Evolutionary conservation across 2,888 invertebrate genomes (phyloP).

Genomic region (Coleophora deauratella): DNA sequence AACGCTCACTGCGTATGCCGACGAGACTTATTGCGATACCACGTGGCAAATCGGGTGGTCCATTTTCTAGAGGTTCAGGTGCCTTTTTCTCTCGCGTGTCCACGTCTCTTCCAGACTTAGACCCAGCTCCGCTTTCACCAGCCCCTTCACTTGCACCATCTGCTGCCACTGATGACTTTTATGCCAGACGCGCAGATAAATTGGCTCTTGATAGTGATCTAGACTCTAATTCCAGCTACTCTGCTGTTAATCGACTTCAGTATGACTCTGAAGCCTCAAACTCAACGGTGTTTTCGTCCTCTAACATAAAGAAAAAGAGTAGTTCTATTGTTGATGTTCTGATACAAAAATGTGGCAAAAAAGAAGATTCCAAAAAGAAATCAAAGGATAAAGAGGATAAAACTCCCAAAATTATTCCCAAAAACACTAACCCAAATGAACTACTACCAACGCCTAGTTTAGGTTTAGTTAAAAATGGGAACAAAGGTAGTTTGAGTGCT

Average conservation of each 20-base stretch:
- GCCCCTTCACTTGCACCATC: constrained; percentile 76
- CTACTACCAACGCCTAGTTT: constrained; percentile 79
- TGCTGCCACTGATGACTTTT: constrained; percentile 74
- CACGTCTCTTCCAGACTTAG: constrained; percentile 84
- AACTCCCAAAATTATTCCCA: constrained; percentile 69
- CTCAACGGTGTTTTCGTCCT: constrained; percentile 77
- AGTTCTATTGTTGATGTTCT: constrained; percentile 79
- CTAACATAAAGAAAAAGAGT: constrained; percentile 61
- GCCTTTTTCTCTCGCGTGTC: constrained; percentile 77
- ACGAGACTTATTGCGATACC: constrained; percentile 86
- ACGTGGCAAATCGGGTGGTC: constrained; percentile 76
- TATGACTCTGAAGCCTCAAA: constrained; percentile 81
- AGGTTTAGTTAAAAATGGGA: constrained; percentile 52
- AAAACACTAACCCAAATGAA: constrained; percentile 69
- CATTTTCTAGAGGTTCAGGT: constrained; percentile 44
- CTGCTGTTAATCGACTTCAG: constrained; percentile 68
- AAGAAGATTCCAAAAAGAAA: constrained; percentile 70
- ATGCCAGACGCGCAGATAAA: constrained; percentile 57
- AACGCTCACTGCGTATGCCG: constrained; percentile 87
- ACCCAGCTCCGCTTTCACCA: constrained; percentile 82
- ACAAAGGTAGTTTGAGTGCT: constrained; percentile 51
- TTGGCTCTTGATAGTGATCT: constrained; percentile 76
- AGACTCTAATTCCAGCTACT: constrained; percentile 80
- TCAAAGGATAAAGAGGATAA: constrained; percentile 71
- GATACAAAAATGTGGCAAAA: constrained; percentile 78